Evolutionary conservation across 1,140 invertebrate species (phyloP), one percentile per base, ranked within the genome.

Genomic region (Eupeodes corollae): DNA sequence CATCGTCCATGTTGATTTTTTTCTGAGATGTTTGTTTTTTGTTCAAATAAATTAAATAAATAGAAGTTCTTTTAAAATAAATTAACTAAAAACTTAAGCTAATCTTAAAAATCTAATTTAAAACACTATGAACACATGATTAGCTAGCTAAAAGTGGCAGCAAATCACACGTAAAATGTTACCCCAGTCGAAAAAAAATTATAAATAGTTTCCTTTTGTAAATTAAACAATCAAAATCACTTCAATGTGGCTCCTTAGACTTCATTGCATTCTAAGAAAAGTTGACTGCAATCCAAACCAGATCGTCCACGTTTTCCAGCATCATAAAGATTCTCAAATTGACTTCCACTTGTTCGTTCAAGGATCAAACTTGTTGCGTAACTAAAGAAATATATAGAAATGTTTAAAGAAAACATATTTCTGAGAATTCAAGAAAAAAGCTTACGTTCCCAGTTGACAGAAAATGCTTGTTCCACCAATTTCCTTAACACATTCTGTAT

Each of bases 401-500:
- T 37, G 11, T 37, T 37, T 6, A 37, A n/a, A 37, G 21, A 26
- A 26, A 26, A 26, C 3, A 26, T 26, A 26, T 26, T 37, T 37
- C 10, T 37, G 13, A n/a, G n/a, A 34, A n/a, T 26, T 3, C 21
- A 26, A 26, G 21, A 26, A 3, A 21, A 14, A 18, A 14, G 83
- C 87, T 86, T 74, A 94, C 89, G 88, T 86, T 84, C 88, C 88
- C 54, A 93, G 73, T 73, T 92, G 88, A 58, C 90, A 92, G 78
- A 91, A 90, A 44, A 92, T 79, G 56, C 86, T 84, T 52, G 83
- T 86, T 50, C 82, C 80, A 54, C 86, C 86, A 44, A 87, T 82
- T 58, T 90, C 87, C 9, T 75, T 74, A n/a, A 84, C 76, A 64
- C 89, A 93, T 62, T 91, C 88, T 16, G 77, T 82, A 61, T 87